phyloP scores from a whole-genome alignment of 2,797 vertebrate species.

The Melanotaenia nigrans region DNA sequence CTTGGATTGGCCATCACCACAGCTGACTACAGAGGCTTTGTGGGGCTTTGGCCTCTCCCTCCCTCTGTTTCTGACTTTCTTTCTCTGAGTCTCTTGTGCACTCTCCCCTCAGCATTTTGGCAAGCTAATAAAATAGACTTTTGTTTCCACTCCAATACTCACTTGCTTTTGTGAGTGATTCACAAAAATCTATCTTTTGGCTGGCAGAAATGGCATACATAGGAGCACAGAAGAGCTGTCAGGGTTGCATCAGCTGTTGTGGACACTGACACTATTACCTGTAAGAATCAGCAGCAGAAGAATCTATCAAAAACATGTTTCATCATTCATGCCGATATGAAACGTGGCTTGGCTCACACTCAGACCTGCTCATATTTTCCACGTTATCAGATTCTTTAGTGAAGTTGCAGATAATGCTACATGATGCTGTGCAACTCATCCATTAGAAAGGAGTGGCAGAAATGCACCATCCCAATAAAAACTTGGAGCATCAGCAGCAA shows the following conservation, averaged over 20 bases:
- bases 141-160: constrained; percentile 69
- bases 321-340: constrained; percentile 52
- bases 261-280: constrained; percentile 65
- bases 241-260: constrained; percentile 32
- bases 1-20: constrained; percentile 75
- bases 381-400: constrained; percentile 56
- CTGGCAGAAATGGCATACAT: constrained; percentile 57
- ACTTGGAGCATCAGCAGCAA: constrained; percentile 16
- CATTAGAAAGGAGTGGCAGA: constrained; percentile 22
- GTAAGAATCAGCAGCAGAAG: constrained; percentile 51
- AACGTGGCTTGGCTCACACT: constrained; percentile 57
- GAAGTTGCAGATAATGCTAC: constrained; percentile 43
- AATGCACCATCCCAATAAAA: constrained; percentile 37
- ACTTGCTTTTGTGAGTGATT: constrained; percentile 38
- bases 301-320: constrained; percentile 58
- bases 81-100: constrained; percentile 49
- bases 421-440: constrained; percentile 38
- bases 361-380: constrained; percentile 61
- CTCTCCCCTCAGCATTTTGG: constrained; percentile 61
- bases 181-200: constrained; percentile 48
- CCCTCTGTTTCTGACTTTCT: constrained; percentile 34
- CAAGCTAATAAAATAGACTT: constrained; percentile 62
- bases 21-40: constrained; percentile 65
- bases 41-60: constrained; percentile 52
- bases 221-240: constrained; percentile 39